These are phyloP conservation scores for Dicentrarchus labrax DNA, from an alignment of 2,113 vertebrate species.

Conservation along the genomic window DNA sequence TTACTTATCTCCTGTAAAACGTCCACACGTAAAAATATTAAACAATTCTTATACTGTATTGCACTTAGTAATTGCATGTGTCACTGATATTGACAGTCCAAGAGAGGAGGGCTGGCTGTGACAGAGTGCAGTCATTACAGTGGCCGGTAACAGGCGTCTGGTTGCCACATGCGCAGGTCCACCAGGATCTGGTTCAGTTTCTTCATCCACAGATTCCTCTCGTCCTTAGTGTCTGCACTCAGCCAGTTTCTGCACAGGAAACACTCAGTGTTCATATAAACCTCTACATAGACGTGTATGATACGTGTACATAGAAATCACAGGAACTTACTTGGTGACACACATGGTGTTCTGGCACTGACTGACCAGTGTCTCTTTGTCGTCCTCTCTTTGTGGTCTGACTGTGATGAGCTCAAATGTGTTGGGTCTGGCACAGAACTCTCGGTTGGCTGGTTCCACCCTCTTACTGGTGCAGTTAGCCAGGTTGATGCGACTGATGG, in stretches of 20 bases:
- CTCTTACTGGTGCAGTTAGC: conserved; percentile 92
- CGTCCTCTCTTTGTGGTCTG: conserved; percentile 92
- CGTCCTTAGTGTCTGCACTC: conserved; percentile 97
- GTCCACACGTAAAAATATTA: conserved; percentile 47
- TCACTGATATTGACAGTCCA: conserved; percentile 38
- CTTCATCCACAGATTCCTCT: conserved; percentile 97
- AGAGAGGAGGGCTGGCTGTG: neutral
- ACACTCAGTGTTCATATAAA: neutral
- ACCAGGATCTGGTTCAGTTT: conserved; percentile 95
- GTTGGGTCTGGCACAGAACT: conserved; percentile 96
- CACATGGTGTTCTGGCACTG: conserved; percentile 94
- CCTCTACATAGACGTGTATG: too few species aligned
- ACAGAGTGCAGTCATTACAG: conserved; percentile 67
- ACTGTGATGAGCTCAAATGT: conserved; percentile 96
- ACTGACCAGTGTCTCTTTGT: conserved; percentile 95
- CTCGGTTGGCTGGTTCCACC: conserved; percentile 93
- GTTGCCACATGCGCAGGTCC: conserved; percentile 97
- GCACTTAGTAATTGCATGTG: conserved; percentile 69
- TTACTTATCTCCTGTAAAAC: conserved; percentile 32
- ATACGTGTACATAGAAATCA: too few species aligned
- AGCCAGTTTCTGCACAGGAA: conserved; percentile 92
- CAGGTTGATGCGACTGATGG: conserved; percentile 93
- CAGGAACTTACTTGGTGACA: conserved; percentile 92
- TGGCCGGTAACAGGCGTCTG: conserved; percentile 91
- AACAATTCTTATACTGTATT: conserved; percentile 71